phyloP scores from a whole-genome alignment of 2,888 invertebrate genomes.

The Drosophila mercatorum region DNA sequence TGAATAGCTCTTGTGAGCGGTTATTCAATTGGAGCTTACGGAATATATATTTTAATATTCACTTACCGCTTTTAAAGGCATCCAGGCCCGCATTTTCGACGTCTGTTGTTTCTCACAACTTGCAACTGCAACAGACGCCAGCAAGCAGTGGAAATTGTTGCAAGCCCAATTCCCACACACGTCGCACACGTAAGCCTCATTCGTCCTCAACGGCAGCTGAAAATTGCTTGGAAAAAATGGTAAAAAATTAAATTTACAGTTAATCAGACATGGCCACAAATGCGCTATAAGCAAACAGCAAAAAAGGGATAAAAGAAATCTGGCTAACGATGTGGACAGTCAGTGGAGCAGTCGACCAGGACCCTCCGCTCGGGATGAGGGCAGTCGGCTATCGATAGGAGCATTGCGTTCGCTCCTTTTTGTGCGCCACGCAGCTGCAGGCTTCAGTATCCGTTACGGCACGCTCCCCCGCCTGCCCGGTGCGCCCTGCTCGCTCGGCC shows the following conservation, averaged over 20 bases:
- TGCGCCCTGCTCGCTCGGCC: background rate
- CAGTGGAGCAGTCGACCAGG: background rate
- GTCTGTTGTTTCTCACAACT: background rate
- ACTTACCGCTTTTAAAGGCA: background rate
- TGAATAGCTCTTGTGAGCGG: background rate
- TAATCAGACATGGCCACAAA: slow-evolving; percentile 81
- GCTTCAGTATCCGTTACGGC: slow-evolving; percentile 26
- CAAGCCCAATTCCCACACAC: background rate
- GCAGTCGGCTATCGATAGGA: slow-evolving; percentile 28
- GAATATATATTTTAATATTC: slow-evolving; percentile 2
- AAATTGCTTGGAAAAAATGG: slow-evolving; percentile 22
- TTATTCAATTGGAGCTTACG: background rate
- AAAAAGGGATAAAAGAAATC: slow-evolving; percentile 39
- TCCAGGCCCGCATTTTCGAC: background rate
- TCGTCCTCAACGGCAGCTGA: background rate
- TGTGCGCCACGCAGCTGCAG: slow-evolving; percentile 60
- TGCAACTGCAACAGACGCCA: background rate
- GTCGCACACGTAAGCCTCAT: background rate
- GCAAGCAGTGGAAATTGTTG: background rate
- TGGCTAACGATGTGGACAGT: slow-evolving; percentile 60
- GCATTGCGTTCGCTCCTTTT: slow-evolving; percentile 47
- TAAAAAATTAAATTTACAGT: slow-evolving; percentile 75
- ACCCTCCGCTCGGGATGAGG: background rate
- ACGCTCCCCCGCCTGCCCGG: background rate
- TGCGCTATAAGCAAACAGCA: slow-evolving; percentile 74